Conservation (phyloP, 1,140 invertebrate genomes). For the Gerris buenoi region DNA sequence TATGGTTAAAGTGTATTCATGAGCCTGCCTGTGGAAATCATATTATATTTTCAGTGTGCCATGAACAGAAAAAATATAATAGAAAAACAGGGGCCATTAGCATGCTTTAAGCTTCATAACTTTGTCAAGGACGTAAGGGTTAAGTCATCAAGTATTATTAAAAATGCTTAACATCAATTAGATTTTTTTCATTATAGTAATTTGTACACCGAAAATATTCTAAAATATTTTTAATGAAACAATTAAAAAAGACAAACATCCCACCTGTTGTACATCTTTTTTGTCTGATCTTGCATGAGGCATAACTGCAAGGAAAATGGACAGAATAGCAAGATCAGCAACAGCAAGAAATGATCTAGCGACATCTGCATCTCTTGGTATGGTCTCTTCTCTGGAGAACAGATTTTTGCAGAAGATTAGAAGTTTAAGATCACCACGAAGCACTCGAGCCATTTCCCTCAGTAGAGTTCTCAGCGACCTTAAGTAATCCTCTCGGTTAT, state of each 20-base stretch:
- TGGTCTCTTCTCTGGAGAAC: constrained; percentile 41
- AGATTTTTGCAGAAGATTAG: constrained; percentile 49
- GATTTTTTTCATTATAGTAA: too few relatives aligned
- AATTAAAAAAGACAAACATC: not conserved
- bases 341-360: constrained; percentile 72
- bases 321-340: constrained; percentile 69
- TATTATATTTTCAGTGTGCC: too few relatives aligned
- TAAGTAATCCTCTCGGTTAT: constrained; percentile 80
- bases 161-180: too few relatives aligned
- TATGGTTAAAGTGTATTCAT: too few relatives aligned
- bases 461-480: constrained; percentile 65
- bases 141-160: too few relatives aligned
- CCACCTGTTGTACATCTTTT: constrained; percentile 35
- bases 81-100: too few relatives aligned
- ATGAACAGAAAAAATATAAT: too few relatives aligned
- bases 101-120: too few relatives aligned
- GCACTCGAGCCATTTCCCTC: constrained; percentile 62
- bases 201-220: too few relatives aligned
- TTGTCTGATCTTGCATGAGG: constrained; percentile 42
- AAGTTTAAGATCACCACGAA: constrained; percentile 65
- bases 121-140: too few relatives aligned
- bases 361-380: constrained; percentile 44
- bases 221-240: too few relatives aligned
- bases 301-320: constrained; percentile 65
- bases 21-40: too few relatives aligned